Conservation (phyloP, 2,797 vertebrate species). For the Yasuhikotakia modesta region DNA sequence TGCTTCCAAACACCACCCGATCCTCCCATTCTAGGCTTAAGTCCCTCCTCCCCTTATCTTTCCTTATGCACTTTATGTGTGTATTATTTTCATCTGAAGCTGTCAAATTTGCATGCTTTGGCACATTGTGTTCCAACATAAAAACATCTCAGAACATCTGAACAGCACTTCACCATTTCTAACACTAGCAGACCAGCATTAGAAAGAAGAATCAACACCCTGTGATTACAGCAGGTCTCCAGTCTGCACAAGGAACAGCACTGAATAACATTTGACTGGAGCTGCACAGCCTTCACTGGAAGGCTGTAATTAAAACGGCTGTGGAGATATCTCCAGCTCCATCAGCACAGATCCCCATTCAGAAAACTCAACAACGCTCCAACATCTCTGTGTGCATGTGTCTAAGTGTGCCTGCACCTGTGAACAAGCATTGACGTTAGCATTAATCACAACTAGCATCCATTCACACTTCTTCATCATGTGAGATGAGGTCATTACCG, state of each 20-base stretch:
- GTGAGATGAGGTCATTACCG: constrained; percentile 3
- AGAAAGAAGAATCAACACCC: constrained; percentile 47
- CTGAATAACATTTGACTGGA: constrained; percentile 51
- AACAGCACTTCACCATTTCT: not conserved
- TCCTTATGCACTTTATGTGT: not conserved
- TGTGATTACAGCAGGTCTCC: constrained; percentile 62
- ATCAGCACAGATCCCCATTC: constrained; percentile 52
- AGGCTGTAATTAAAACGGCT: constrained; percentile 61
- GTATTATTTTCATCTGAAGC: not conserved
- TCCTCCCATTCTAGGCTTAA: not conserved
- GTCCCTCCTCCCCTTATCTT: not conserved
- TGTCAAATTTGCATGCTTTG: not conserved
- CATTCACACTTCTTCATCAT: constrained; percentile 24
- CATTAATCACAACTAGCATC: constrained; percentile 11
- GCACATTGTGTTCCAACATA: not conserved
- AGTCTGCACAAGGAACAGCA: constrained; percentile 29
- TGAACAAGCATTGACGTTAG: not conserved
- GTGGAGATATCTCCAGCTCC: constrained; percentile 50
- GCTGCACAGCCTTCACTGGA: constrained; percentile 48
- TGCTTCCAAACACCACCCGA: not conserved
- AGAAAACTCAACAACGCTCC: constrained; percentile 30
- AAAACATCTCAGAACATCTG: not conserved
- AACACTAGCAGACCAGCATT: constrained; percentile 9
- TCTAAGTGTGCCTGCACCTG: not conserved
- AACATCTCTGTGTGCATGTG: constrained; percentile 4